Conservation (phyloP, 2,113 vertebrate genomes). For the Gopherus flavomarginatus region DNA sequence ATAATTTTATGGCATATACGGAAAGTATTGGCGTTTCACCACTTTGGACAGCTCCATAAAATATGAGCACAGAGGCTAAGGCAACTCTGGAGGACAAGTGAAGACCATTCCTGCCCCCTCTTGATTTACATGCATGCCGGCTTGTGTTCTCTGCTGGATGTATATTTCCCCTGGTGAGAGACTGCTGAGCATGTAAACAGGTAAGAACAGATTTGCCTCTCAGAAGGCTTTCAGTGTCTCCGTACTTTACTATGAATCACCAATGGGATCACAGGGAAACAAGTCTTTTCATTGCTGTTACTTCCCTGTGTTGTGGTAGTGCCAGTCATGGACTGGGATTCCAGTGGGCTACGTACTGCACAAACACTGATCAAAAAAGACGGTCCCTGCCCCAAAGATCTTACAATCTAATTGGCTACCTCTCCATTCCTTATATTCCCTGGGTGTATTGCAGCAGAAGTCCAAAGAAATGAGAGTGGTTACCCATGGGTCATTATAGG, state of each 20-base stretch:
- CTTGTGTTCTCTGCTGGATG: slow-evolving; percentile 4
- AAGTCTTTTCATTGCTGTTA: not conserved
- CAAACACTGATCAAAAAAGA: not conserved
- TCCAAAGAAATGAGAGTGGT: not conserved
- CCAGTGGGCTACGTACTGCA: not conserved
- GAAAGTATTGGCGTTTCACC: not conserved
- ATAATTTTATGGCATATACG: not conserved
- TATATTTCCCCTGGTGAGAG: not conserved
- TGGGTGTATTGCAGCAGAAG: not conserved
- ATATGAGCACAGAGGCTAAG: not conserved
- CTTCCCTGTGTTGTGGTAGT: not conserved
- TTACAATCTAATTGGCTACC: not conserved
- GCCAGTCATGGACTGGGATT: not conserved
- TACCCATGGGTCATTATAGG: not conserved
- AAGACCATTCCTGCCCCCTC: not conserved
- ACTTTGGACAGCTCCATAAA: not conserved
- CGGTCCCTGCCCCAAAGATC: not conserved
- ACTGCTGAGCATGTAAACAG: not conserved
- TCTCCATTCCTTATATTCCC: not conserved
- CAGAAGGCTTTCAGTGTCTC: not conserved
- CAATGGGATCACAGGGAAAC: not conserved
- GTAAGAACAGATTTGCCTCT: not conserved
- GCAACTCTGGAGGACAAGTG: not conserved
- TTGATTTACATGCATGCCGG: slow-evolving; percentile 3
- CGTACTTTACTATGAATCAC: not conserved